Evolutionary conservation across 2,888 invertebrate genomes (phyloP), one percentile per base, ranked within the genome.

Genomic region (Altica lythri): DNA sequence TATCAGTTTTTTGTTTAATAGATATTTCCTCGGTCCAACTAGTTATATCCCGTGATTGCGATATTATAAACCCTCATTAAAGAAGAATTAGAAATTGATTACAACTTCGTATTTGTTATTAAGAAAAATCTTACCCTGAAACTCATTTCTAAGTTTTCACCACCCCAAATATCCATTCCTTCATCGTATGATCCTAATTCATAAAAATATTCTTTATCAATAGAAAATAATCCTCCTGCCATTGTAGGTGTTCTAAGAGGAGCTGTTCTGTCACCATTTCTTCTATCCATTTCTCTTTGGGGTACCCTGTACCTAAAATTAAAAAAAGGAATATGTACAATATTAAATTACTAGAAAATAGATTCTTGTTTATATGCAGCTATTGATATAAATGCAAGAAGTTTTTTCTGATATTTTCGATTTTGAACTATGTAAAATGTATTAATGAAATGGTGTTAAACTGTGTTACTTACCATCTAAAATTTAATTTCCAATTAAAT

Each of bases 91-190:
- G 3, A 29, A 29, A 9, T 29, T 10, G 12, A 19, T 40, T n/a
- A 18, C 14, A 40, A 10, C 5, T n/a, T n/a, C 2, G n/a, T 4
- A 37, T 16, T 38, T 19, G 25, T 25, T 13, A 42, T 12, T 4
- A 22, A 13, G 42, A 25, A 43, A 10, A 8, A 14, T 16, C 57
- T 61, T 61, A 94, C 94, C 85, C 94, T 83, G 78, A 95, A 92
- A 71, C 93, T 93, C 90, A 95, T 92, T 79, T 95, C 95, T 38
- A 95, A 82, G 78, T 95, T 95, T 78, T 95, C 95, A 43, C 92
- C 94, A 45, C 98, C 99, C 98, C 98, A 99, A 70, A 99, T 97
- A 78, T 98, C 95, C 98, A 99, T 98, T 67, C 98, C 98, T 78
- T 95, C 89, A 77, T 99, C 99, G 76, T 99, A 99, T 48, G 96